These are phyloP conservation scores for Lithophane socia DNA, from an alignment of 2,888 invertebrate species.

Conservation along the genomic window DNA sequence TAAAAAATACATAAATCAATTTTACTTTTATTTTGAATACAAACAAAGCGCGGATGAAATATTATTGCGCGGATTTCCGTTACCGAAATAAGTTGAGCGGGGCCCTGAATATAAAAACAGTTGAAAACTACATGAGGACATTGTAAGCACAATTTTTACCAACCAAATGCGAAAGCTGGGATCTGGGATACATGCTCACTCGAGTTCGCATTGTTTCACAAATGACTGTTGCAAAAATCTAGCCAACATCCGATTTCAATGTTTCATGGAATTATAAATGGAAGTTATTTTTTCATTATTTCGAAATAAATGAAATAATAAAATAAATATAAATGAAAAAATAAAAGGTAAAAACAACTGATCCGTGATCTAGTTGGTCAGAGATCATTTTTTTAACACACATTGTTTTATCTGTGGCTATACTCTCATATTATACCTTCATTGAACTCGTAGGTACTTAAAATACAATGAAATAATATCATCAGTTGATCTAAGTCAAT, in stretches of 20 bases:
- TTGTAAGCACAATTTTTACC: conserved; percentile 22
- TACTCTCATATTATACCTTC: too few relatives aligned
- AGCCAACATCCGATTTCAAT: background rate
- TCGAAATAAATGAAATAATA: background rate
- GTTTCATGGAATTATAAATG: background rate
- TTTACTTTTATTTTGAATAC: conserved; percentile 56
- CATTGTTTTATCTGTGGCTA: background rate
- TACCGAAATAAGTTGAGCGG: conserved; percentile 38
- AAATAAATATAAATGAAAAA: too few relatives aligned
- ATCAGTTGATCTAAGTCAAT: too few relatives aligned
- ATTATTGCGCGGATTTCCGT: conserved; percentile 57
- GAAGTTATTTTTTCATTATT: background rate
- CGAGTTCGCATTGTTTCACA: conserved; percentile 33
- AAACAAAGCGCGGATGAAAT: conserved; percentile 52
- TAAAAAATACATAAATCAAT: conserved; percentile 53
- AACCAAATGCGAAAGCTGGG: background rate
- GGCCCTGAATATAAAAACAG: conserved; percentile 32
- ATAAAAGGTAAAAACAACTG: background rate
- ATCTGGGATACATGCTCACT: conserved; percentile 1
- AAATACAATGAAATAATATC: too few relatives aligned
- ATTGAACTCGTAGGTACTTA: too few relatives aligned
- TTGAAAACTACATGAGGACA: conserved; percentile 34
- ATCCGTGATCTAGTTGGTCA: background rate
- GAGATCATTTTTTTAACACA: background rate
- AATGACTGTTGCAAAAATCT: conserved; percentile 6